Conservation (phyloP, 2,888 invertebrate species). For the Tipula confusa region DNA sequence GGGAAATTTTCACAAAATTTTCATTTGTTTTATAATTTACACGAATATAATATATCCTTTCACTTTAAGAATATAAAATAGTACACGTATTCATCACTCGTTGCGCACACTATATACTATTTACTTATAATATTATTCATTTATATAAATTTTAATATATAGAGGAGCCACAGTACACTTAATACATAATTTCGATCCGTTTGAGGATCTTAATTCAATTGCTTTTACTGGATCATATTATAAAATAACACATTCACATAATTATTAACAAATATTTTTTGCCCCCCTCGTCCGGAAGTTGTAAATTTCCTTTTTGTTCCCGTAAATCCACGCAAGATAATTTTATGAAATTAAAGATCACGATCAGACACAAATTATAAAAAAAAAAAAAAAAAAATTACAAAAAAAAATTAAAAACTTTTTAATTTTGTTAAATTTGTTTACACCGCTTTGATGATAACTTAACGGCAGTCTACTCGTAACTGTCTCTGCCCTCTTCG, state of each 20-base stretch:
- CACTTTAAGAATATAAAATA: not conserved
- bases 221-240: not conserved
- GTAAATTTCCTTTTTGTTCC: not conserved
- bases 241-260: not conserved
- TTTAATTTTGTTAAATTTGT: not conserved
- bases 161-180: not conserved
- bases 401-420: not conserved
- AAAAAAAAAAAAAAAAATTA: not conserved
- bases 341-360: not conserved
- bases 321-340: not conserved
- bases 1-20: slow-evolving; percentile 7
- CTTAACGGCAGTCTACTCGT: slow-evolving; percentile 28
- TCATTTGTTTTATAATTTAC: slow-evolving; percentile 5
- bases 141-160: not conserved
- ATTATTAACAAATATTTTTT: not conserved
- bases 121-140: not conserved
- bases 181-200: not conserved
- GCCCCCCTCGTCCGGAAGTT: not conserved
- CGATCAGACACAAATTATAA: too few relatives aligned
- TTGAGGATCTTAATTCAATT: not conserved
- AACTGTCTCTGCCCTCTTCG: slow-evolving; percentile 29
- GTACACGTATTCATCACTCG: slow-evolving; percentile 13
- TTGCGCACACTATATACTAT: too few relatives aligned
- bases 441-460: not conserved
- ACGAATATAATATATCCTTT: not conserved